Evolutionary conservation across 1,140 invertebrate species (phyloP).

Genomic region (Euglossa dilemma): DNA sequence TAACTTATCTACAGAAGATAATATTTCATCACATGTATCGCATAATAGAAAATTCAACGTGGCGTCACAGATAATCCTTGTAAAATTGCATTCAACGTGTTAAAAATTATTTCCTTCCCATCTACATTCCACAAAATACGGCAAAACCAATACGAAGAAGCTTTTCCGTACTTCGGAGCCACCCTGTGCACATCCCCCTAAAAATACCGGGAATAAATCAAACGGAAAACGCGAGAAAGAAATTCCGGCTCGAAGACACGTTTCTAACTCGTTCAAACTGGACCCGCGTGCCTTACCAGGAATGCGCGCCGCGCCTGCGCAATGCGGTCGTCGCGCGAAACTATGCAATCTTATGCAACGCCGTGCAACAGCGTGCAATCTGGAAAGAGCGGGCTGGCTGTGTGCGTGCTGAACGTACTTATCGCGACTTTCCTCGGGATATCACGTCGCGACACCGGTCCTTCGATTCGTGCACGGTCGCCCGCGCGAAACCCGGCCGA

Average conservation of each 20-base stretch:
- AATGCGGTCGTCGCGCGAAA: not conserved
- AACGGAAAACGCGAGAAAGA: not conserved
- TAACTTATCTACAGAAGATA: no score
- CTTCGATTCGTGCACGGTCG: not conserved
- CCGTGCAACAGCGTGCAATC: slow-evolving; percentile 54
- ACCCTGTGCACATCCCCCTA: not conserved
- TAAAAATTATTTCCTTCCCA: no score
- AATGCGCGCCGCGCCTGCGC: slow-evolving; percentile 12
- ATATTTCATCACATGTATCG: no score
- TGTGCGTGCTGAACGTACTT: not conserved
- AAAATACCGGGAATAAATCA: not conserved
- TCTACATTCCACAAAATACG: no score
- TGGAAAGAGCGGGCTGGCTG: not conserved
- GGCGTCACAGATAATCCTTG: no score
- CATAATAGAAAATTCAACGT: no score
- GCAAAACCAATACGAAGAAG: no score
- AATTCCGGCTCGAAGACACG: not conserved
- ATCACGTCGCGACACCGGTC: not conserved
- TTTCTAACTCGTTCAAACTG: not conserved
- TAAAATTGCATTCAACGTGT: no score
- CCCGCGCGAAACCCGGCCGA: no score
- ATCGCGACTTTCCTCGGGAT: not conserved
- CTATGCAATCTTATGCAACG: slow-evolving; percentile 59
- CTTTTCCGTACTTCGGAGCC: no score
- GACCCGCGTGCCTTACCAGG: not conserved